Base-by-base conservation (phyloP, 1,140 invertebrate genomes). In the Babylonia areolata region DNA sequence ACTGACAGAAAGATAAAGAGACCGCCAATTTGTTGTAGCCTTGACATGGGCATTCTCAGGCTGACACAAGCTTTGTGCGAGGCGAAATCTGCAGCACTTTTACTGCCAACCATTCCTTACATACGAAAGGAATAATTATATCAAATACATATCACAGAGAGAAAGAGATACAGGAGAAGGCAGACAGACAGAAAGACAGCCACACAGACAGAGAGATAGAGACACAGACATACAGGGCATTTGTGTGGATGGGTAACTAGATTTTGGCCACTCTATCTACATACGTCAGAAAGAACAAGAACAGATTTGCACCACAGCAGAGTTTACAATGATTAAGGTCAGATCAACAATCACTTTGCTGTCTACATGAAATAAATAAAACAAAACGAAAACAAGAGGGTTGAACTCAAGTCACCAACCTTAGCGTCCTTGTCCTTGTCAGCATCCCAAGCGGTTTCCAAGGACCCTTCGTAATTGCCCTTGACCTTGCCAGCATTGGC, bases 401-500 rank as follows among this genome's bases (percentile, higher is more conserved):
- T 23, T 73, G 31, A 73, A n/a, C n/a, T 73, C 11, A 87, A 64
- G 77, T 85, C 85, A 37, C 31, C 42, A 40, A 89, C 81, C 23
- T 83, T 88, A 28, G 92, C 86, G 31, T 87, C 89, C 69, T 92
- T 87, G 31, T 86, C 86, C 3, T 85, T 87, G 31, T 89, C 89
- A 69, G 88, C 90, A 85, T 91, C 88, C 90, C 89, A 92, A 31
- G 88, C 87, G 37, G 89, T 87, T 54, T 91, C 88, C 51, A 90
- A 40, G 31, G 86, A 89, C 0, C 84, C 89, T 37, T 84, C 84
- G 69, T 87, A 90, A 46, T 87, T 75, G 35, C 85, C 69, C 31
- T 81, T 78, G 40, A 85, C 86, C 28, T 83, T 79, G 69, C 87
- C 88, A 5, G 87, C 88, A 37, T 85, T 83, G 31, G 84, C 77